Evolutionary conservation across 2,797 vertebrate genomes (phyloP).

Genomic region (Glyptemys insculpta): DNA sequence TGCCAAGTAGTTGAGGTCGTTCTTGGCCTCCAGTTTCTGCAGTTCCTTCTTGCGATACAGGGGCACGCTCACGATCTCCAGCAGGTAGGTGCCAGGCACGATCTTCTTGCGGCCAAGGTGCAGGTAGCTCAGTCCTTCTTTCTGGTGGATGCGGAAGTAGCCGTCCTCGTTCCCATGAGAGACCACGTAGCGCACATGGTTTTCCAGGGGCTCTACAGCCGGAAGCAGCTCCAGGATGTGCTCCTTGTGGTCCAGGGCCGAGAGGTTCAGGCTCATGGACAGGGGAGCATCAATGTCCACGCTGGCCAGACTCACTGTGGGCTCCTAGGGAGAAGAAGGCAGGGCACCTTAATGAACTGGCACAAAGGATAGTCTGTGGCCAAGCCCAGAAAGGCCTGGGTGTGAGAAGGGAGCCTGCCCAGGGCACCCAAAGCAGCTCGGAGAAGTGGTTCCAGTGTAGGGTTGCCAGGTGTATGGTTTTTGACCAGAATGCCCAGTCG

Average conservation of each 20-base stretch:
- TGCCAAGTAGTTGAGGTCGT: slow-evolving; percentile 89
- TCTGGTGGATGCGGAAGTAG: slow-evolving; percentile 90
- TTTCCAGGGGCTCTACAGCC: slow-evolving; percentile 88
- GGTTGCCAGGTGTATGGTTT: fast-evolving
- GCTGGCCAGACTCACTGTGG: slow-evolving; percentile 88
- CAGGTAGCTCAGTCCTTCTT: slow-evolving; percentile 88
- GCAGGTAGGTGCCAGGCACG: slow-evolving; percentile 85
- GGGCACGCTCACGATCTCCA: slow-evolving; percentile 91
- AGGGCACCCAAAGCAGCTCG: neutral
- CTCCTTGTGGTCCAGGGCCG: slow-evolving; percentile 84
- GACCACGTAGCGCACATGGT: slow-evolving; percentile 88
- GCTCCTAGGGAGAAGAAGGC: slow-evolving; percentile 65
- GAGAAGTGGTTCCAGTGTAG: neutral
- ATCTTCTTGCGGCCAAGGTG: slow-evolving; percentile 85
- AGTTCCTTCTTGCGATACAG: slow-evolving; percentile 85
- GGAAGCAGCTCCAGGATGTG: slow-evolving; percentile 92
- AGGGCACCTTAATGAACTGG: neutral
- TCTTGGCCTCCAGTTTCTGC: slow-evolving; percentile 86
- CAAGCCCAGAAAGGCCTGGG: fast-evolving
- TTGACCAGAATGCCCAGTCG: too few species aligned
- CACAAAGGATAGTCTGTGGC: fast-evolving
- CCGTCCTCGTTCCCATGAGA: slow-evolving; percentile 86
- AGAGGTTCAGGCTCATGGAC: slow-evolving; percentile 87
- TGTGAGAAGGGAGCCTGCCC: neutral
- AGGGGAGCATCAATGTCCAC: slow-evolving; percentile 88